These are phyloP conservation scores for Drosophila infuscata DNA, from an alignment of 2,888 invertebrate genomes.

Conservation along the genomic window DNA sequence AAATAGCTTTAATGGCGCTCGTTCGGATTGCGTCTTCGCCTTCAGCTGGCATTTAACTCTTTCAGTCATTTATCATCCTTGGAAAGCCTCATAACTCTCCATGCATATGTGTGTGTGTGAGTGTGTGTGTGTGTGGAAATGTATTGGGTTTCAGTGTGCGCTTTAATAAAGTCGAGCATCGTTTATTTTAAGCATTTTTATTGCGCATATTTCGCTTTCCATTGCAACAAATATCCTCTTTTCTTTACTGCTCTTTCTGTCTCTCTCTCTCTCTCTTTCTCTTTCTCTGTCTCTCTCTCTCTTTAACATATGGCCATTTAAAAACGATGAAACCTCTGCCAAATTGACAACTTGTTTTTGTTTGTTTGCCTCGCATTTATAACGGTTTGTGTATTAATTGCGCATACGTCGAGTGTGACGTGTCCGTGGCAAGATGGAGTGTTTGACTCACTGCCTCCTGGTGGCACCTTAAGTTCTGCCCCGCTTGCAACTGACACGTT, in stretches of 20 bases:
- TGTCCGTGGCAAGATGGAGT: constrained; percentile 17
- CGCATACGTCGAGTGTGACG: constrained; percentile 62
- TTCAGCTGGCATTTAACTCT: constrained; percentile 70
- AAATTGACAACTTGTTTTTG: constrained; percentile 32
- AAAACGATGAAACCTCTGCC: constrained; percentile 52
- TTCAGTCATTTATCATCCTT: constrained; percentile 75
- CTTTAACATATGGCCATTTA: constrained; percentile 66
- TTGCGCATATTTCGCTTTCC: constrained; percentile 70
- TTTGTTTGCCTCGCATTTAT: constrained; percentile 49
- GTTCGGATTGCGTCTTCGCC: constrained; percentile 50
- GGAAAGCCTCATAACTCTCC: constrained; percentile 54
- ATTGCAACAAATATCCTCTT: constrained; percentile 57
- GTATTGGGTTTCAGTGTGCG: constrained; percentile 36
- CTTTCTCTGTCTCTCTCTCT: background rate
- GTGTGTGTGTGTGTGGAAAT: constrained; percentile 6
- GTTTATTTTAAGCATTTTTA: constrained; percentile 72
- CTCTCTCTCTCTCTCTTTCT: background rate
- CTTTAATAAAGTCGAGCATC: constrained; percentile 54
- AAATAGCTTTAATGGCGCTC: constrained; percentile 74
- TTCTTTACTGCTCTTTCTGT: background rate
- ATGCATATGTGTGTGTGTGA: constrained; percentile 22
- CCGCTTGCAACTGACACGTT: constrained; percentile 39
- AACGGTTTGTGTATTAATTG: constrained; percentile 63
- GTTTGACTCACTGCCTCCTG: constrained; percentile 7
- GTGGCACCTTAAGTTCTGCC: constrained; percentile 23